Evolutionary conservation across 2,888 invertebrate genomes (phyloP).

Genomic region (Melipona beecheii): DNA sequence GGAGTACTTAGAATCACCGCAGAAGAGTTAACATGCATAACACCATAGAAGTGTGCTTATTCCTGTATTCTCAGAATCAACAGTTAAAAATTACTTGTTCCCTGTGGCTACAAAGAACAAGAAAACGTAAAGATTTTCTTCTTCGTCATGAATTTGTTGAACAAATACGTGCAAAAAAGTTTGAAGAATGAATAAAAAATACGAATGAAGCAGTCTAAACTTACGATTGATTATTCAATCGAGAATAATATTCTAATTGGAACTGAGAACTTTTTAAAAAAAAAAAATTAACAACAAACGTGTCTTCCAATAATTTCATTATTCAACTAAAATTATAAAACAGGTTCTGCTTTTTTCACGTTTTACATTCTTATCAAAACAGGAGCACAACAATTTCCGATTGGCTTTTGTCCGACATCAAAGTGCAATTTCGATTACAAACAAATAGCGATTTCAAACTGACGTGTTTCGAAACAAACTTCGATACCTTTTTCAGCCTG

Average conservation of each 20-base stretch:
- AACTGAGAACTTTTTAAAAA: neutral
- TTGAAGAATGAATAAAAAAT: conserved; percentile 3
- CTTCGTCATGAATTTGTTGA: conserved; percentile 5
- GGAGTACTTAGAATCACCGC: conserved; percentile 54
- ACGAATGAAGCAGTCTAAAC: too few species aligned
- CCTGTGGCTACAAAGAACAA: conserved; percentile 8
- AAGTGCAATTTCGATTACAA: neutral
- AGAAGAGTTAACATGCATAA: conserved; percentile 41
- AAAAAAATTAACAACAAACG: neutral
- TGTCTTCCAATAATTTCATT: neutral
- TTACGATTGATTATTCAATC: neutral
- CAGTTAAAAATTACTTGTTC: conserved; percentile 38
- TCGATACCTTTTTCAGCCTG: conserved; percentile 67
- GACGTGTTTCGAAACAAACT: neutral
- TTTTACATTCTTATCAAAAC: too few species aligned
- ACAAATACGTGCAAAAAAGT: conserved; percentile 18
- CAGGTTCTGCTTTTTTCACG: neutral
- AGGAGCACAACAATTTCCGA: neutral
- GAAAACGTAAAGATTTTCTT: conserved; percentile 21
- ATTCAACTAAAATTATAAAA: neutral
- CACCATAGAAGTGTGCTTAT: conserved; percentile 31
- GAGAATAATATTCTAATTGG: neutral
- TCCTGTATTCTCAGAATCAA: conserved; percentile 53
- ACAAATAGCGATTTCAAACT: neutral
- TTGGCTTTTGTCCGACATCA: neutral